These are phyloP conservation scores for Pseudomyrmex sp. DNA, from an alignment of 1,140 invertebrate genomes.

Conservation along the genomic window DNA sequence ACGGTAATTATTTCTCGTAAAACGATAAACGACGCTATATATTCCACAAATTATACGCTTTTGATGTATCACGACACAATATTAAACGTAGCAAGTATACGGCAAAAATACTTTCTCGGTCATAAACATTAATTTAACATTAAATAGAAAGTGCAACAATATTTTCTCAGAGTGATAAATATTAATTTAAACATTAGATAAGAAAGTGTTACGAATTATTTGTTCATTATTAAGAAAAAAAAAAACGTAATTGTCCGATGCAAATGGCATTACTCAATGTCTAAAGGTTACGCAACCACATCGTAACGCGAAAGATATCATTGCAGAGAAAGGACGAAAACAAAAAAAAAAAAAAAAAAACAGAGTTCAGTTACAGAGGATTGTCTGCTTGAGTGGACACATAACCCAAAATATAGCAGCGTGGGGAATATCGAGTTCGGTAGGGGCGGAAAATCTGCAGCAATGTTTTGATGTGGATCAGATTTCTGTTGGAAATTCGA, in stretches of 20 bases:
- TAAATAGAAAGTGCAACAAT: too few relatives aligned
- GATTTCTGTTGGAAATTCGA: not conserved
- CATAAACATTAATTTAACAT: not conserved
- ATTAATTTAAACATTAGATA: not conserved
- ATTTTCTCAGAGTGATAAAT: conserved; percentile 25
- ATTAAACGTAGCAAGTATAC: conserved; percentile 38
- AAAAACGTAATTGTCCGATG: not conserved
- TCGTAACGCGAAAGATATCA: too few relatives aligned
- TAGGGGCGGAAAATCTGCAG: conserved; percentile 20
- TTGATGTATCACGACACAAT: not conserved
- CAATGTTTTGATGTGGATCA: not conserved
- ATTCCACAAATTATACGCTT: conserved; percentile 5
- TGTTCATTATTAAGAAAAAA: not conserved
- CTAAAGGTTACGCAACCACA: too few relatives aligned
- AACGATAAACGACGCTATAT: conserved; percentile 41
- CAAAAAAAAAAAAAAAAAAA: not conserved
- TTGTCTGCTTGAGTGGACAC: conserved; percentile 49
- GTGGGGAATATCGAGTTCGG: conserved; percentile 20
- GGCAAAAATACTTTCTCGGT: not conserved
- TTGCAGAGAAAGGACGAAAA: not conserved
- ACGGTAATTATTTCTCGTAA: conserved; percentile 65
- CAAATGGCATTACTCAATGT: not conserved
- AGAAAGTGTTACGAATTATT: too few relatives aligned
- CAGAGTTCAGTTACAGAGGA: conserved; percentile 42
- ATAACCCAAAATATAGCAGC: conserved; percentile 49